Base-by-base conservation (phyloP, 2,888 invertebrate genomes). In the Periphyllus acericola region DNA sequence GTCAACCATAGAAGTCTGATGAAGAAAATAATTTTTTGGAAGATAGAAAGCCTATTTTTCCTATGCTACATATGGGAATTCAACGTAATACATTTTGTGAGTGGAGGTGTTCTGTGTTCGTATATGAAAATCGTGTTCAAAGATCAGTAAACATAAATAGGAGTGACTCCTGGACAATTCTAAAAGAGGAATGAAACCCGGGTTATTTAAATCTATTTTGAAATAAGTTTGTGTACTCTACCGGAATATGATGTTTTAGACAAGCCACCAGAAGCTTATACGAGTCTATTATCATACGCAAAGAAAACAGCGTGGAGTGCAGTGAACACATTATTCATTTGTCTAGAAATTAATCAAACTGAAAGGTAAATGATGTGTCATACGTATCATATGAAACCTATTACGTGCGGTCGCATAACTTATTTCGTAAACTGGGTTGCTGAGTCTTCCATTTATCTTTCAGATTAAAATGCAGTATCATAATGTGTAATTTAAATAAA, bases 281-380 rank as follows among this genome's bases (percentile, higher is more conserved):
- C 36, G 40, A 29, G 29, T 36, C 1, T 29, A 52, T 32, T 34
- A 32, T 52, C 36, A 25, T 40, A 40, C n/a, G 52, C 9, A 46
- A n/a, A 46, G 25, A 29, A 71, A 71, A 71, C 52, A 25, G 81
- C 40, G 11, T 19, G 21, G 29, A 81, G 34, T 1, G 0, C 29
- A 3, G 21, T 34, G 72, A 34, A 36, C 36, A 72, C n/a, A 72
- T 72, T 72, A 55, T 83, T 60, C 36, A 36, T 60, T 74, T 36
- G 55, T 36, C 21, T 29, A 74, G 83, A 83, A 74, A 83, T 74
- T n/a, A 83, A 83, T 55, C 83, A 55, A 74, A 55, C 36, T 36
- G 46, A 83, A 36, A n/a, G 36, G 55, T 40, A 52, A 25, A 72
- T 21, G 21, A 17, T 83, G 36, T n/a, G 14, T n/a, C 32, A n/a